Evolutionary conservation across 2,797 vertebrate species (phyloP), one percentile per base, ranked within the genome.

Genomic region (Galagoides demidoff): DNA sequence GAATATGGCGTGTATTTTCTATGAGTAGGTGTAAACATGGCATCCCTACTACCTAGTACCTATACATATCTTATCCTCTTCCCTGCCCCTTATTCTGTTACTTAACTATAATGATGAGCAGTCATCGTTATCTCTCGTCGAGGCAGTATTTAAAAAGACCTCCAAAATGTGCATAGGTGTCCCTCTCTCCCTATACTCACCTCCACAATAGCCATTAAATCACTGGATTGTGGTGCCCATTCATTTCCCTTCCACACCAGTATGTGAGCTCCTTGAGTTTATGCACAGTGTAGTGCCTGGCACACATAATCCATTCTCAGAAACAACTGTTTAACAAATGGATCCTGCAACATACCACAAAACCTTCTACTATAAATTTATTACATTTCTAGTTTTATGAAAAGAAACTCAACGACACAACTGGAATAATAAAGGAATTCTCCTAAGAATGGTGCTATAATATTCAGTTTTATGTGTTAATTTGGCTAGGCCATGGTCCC

Each of bases 361-460:
- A 78, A 45, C 20, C 23, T 49, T 79, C 55, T 52, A 37, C 25
- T 61, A 29, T 52, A 76, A 68, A 39, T 68, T 76, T 88, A 68
- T 7, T 59, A 92, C 8, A 81, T n/a, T 90, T 79, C 55, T 64
- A 57, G 43, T 95, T 68, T 76, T 68, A 76, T 59, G 82, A 88
- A 76, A 78, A 61, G 70, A 77, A 22, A 13, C 29, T 22, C 84
- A 88, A 43, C 19, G 9, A 85, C 59, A 68, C 17, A 76, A 39
- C 8, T 52, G 25, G 57, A 70, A 88, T 85, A 78, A 77, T 83
- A n/a, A 76, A 82, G 37, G 31, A 85, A 81, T 83, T 95, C 73
- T 52, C 52, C 39, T 68, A 74, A 85, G 43, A 86, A 55, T 37
- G 43, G 55, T 66, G 16, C 39, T 49, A 61, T 49, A 20, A 90